Base-by-base conservation (phyloP, 1,140 invertebrate genomes). In the Physella acuta region DNA sequence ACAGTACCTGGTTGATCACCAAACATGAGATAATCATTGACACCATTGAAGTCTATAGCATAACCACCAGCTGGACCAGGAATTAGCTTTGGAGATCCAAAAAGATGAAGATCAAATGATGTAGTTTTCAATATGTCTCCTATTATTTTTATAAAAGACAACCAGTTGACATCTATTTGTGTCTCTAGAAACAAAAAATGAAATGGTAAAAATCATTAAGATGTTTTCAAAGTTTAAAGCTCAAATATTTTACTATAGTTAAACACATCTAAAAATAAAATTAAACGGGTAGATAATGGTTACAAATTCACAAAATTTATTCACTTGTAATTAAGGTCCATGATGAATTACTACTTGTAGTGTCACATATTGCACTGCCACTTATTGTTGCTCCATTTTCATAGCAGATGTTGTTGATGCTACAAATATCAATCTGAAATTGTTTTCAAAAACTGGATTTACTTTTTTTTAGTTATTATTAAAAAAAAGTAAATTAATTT, bases 361-460 rank as follows among this genome's bases (percentile, higher is more conserved):
- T 66, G 36, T 55, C 63, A 63, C 77, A 79, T 14, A 76, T 55
- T 24, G 51, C 52, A 53, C 59, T 71, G 30, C 31, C n/a, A 59
- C 76, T 59, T 2, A n/a, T 28, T 5, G 61, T 53, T 37, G 71
- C 71, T 37, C 77, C 77, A 63, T 62, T 44, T 36, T 58, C 71
- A 44, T 77, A 79, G 51, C 75, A 79, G 1, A 63, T 26, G 0
- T 53, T 31, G 61, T 61, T 64, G 39, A 79, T 77, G 17, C 63
- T 37, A 69, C 77, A 79, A n/a, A 77, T 71, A 70, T 75, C 73
- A 64, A 51, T 34, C 77, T 78, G 53, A 71, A 68, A 63, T 49
- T 59, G 49, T 28, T 17, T 52, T 30, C 24, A 53, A 49, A n/a
- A n/a, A n/a, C n/a, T n/a, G n/a, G n/a, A n/a, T n/a, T n/a, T n/a